Evolutionary conservation across 2,797 vertebrate species (phyloP).

Genomic region (Pantherophis alleghaniensis): DNA sequence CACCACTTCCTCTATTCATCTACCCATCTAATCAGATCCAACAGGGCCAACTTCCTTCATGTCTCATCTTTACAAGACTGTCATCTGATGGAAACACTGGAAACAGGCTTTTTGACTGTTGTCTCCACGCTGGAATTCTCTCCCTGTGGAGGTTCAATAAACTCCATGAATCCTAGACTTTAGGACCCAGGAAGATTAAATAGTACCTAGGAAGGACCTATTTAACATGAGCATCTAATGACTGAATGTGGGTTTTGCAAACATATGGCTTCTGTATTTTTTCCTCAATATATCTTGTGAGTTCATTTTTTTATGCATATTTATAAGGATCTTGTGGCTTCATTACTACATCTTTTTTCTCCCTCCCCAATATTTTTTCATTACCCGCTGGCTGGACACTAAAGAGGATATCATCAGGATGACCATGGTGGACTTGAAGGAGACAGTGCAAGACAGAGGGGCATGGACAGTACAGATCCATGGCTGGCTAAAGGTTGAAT

Average conservation of each 20-base stretch:
- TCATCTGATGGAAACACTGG: neutral
- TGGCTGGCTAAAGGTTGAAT: neutral
- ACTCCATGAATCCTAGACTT: neutral
- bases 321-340: neutral
- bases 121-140: neutral
- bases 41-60: neutral
- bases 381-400: neutral
- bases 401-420: neutral
- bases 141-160: neutral
- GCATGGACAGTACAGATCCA: neutral
- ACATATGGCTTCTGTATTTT: neutral
- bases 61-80: neutral
- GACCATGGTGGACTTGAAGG: neutral
- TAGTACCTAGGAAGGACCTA: neutral
- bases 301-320: neutral
- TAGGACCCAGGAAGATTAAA: neutral
- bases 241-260: neutral
- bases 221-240: neutral
- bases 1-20: neutral
- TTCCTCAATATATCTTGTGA: neutral
- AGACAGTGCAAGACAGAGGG: neutral
- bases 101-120: neutral
- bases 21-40: neutral
- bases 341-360: neutral
- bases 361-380: neutral